phyloP scores from a whole-genome alignment of 2,113 vertebrate species.

The Thinocorus orbignyianus region DNA sequence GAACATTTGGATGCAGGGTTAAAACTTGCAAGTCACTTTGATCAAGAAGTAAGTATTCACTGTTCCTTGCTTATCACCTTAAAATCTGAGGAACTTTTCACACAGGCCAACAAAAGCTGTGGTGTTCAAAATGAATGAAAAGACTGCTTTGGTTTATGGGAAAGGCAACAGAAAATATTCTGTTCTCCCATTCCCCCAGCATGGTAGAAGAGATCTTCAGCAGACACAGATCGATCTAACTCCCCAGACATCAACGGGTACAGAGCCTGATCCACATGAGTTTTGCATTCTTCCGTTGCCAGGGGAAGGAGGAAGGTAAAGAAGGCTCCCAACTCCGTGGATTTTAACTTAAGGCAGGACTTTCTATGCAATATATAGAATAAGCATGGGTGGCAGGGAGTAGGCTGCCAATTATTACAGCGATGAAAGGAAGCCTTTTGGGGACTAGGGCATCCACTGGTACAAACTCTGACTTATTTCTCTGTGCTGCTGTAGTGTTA shows the following conservation, averaged over 20 bases:
- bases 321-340: not conserved
- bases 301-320: not conserved
- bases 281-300: not conserved
- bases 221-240: not conserved
- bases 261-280: not conserved
- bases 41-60: not conserved
- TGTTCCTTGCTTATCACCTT: not conserved
- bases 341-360: not conserved
- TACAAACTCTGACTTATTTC: not conserved
- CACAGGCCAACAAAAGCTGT: not conserved
- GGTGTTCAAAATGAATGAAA: not conserved
- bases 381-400: not conserved
- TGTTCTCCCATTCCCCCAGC: not conserved
- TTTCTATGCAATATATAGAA: not conserved
- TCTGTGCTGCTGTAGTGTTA: not conserved
- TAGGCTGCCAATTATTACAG: not conserved
- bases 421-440: not conserved
- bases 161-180: not conserved
- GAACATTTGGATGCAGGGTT: not conserved
- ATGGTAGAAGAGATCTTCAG: not conserved
- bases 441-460: not conserved
- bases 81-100: not conserved
- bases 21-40: not conserved
- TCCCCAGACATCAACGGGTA: not conserved
- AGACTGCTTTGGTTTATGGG: not conserved